Base-by-base conservation (phyloP, 2,888 invertebrate species). In the Hecatera dysodea region DNA sequence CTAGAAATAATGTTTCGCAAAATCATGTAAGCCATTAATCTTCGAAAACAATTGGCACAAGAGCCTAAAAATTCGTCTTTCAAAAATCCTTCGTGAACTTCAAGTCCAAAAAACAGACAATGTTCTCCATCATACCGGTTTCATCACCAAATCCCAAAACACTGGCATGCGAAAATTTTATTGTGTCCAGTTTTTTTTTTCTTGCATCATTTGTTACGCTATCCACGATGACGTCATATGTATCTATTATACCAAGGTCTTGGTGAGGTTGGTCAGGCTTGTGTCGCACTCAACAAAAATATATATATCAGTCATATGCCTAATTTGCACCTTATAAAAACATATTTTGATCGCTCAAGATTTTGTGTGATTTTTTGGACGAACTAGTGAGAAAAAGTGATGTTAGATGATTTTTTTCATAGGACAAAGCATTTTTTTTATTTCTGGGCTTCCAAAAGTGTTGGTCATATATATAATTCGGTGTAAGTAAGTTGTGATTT, bases 191-290 rank as follows among this genome's bases (percentile, higher is more conserved):
- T 24, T 59, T 57, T 63, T 65, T 62, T 75, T 70, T 62, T 67
- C n/a, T n/a, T 7, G 48, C 29, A 39, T 65, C 57, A 48, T 33
- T 67, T 62, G 64, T 46, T 52, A 55, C 65, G 67, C 57, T 75
- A 67, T 62, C 53, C 55, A 55, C 27, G 59, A 44, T 73, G 75
- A 81, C 67, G 71, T 80, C 75, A 75, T 63, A 22, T 46, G 60
- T 62, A 55, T 82, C 65, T 77, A 77, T 76, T 67, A 79, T 63
- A 73, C 36, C 83, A 83, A 83, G 83, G 81, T 72, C 74, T 66
- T 60, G 69, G 75, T 83, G 74, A 39, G 76, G n/a, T 56, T 81
- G 83, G 83, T 77, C 83, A 63, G 74, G 61, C 62, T 57, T 75
- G 66, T 75, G 70, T 65, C 67, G 67, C 80, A 67, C 72, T 71